phyloP scores from a whole-genome alignment of 1,140 invertebrate genomes.

The Drosophila repleta region DNA sequence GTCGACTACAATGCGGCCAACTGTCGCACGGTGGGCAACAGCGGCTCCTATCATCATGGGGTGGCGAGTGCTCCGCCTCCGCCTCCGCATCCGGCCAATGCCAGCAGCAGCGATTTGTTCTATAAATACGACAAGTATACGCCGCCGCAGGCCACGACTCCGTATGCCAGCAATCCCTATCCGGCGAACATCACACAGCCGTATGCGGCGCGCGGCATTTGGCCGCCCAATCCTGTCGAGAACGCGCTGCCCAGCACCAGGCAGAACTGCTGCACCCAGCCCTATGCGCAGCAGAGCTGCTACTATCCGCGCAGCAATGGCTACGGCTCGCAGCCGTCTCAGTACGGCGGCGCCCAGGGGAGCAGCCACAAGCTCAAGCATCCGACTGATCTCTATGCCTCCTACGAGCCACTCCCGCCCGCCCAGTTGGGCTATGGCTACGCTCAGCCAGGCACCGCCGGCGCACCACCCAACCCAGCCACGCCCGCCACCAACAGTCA shows the following conservation, averaged over 20 bases:
- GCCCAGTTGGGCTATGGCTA: slow-evolving; percentile 49
- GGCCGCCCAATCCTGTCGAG: slow-evolving; percentile 35
- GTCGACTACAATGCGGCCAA: slow-evolving; percentile 61
- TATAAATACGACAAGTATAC: slow-evolving; percentile 73
- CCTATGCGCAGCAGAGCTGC: slow-evolving; percentile 65
- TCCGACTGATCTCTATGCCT: slow-evolving; percentile 63
- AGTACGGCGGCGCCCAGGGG: slow-evolving; percentile 34
- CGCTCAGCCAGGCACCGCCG: slow-evolving; percentile 22
- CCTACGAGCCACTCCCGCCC: slow-evolving; percentile 45
- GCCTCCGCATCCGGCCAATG: not conserved
- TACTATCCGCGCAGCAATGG: slow-evolving; percentile 68
- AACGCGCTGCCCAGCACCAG: slow-evolving; percentile 20
- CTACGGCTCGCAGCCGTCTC: slow-evolving; percentile 35
- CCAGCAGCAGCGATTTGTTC: slow-evolving; percentile 52
- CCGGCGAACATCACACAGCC: slow-evolving; percentile 39
- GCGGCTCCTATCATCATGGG: slow-evolving; percentile 43
- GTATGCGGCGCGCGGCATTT: slow-evolving; percentile 51
- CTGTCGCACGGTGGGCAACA: slow-evolving; percentile 37
- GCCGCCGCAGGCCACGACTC: not conserved
- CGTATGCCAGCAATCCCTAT: slow-evolving; percentile 55
- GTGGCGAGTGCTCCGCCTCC: slow-evolving; percentile 1
- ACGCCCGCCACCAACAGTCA: slow-evolving; percentile 37
- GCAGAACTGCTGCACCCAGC: slow-evolving; percentile 72
- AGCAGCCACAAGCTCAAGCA: slow-evolving; percentile 61
- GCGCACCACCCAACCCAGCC: not conserved